Base-by-base conservation (phyloP, 2,888 invertebrate genomes). In the Lissocephala sabroskyi region DNA sequence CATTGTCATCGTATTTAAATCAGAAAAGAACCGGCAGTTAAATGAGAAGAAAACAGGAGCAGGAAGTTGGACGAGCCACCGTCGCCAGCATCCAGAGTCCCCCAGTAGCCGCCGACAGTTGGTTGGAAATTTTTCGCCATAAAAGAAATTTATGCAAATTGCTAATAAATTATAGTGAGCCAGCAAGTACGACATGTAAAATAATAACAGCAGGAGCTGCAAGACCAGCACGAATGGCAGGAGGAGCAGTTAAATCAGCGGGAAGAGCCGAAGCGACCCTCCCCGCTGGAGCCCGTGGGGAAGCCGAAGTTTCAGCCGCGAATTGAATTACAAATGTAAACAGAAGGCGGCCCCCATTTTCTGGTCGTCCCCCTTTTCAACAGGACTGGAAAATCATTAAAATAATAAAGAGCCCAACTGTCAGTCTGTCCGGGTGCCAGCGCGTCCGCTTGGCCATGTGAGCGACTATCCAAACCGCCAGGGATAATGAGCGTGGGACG, bases 131-230 rank as follows among this genome's bases (percentile, higher is more conserved):
- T 37, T 37, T 37, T n/a, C 10, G 37, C 68, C 54, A 77, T 75
- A 58, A 75, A 70, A 62, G 66, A 79, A 79, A 79, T 76, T 73
- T 73, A 73, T 73, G 73, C 73, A 79, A 73, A 73, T 73, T 73
- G 74, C 79, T 73, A 73, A 73, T 73, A 76, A 79, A 79, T 73
- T 73, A 76, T 68, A 68, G 74, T 67, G 63, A 65, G 55, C 67
- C 54, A 63, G 53, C 68, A 55, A 71, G 23, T 18, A 52, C 76
- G 67, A 71, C 68, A 78, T 78, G 78, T 70, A 78, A 78, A 78
- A 78, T 78, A 77, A 70, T 78, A 70, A 75, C 60, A 39, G 19
- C 19, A 18, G 3, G 52, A 51, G 56, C 39, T n/a, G n/a, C n/a
- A n/a, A 37, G 36, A 50, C 6, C 30, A 30, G 30, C 30, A n/a